phyloP scores from a whole-genome alignment of 2,888 invertebrate species.

The Rotaria magnacalcarata region DNA sequence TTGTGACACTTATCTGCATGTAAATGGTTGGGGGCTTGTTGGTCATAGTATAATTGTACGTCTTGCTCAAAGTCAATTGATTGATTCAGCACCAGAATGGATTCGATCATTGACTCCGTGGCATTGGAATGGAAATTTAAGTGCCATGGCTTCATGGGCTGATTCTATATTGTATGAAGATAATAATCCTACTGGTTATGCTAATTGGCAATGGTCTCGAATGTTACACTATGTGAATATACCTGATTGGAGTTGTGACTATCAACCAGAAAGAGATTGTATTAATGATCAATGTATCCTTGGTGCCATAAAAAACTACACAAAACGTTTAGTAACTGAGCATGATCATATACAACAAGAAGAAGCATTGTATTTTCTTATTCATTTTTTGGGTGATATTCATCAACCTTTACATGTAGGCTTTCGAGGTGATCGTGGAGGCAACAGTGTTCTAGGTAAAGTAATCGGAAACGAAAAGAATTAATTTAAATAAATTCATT shows the following conservation, averaged over 20 bases:
- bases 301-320: slow-evolving; percentile 28
- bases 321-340: neutral
- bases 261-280: slow-evolving; percentile 2
- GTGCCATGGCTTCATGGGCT: slow-evolving; percentile 24
- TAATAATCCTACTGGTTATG: slow-evolving; percentile 15
- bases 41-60: neutral
- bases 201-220: slow-evolving; percentile 24
- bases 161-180: neutral
- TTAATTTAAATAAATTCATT: neutral
- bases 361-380: slow-evolving; percentile 26
- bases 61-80: neutral
- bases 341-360: neutral
- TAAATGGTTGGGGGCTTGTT: neutral
- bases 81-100: neutral
- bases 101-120: neutral
- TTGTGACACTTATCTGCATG: neutral
- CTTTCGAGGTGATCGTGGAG: neutral
- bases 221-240: neutral
- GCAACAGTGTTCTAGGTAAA: neutral
- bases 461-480: no score
- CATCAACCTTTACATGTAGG: slow-evolving; percentile 24
- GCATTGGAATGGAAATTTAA: slow-evolving; percentile 12
- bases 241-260: neutral
- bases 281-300: neutral
- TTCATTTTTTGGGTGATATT: neutral